phyloP scores from a whole-genome alignment of 1,140 invertebrate genomes.

The Globodera rostochiensis region DNA sequence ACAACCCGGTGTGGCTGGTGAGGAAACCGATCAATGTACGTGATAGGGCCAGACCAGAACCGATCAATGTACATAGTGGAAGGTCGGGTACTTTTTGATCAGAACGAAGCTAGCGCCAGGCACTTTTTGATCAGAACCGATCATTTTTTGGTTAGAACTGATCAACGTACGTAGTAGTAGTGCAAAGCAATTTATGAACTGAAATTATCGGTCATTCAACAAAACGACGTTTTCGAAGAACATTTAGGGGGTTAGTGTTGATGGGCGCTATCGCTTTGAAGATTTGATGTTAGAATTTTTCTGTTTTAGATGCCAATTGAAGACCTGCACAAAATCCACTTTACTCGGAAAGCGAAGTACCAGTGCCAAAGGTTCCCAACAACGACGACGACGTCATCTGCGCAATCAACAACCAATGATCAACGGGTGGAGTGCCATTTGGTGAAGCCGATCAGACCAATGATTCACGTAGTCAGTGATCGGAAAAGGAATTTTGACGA shows the following conservation, averaged over 20 bases:
- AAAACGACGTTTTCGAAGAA: too few relatives aligned
- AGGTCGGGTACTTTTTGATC: too few relatives aligned
- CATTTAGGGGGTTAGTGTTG: too few relatives aligned
- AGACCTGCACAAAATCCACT: slow-evolving; percentile 29
- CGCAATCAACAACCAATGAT: background rate
- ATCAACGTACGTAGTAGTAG: too few relatives aligned
- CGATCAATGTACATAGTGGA: too few relatives aligned
- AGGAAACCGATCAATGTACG: slow-evolving; percentile 32
- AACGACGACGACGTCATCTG: slow-evolving; percentile 3
- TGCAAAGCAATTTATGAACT: too few relatives aligned
- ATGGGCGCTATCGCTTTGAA: too few relatives aligned
- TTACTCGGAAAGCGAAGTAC: slow-evolving; percentile 36
- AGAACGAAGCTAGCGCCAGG: too few relatives aligned
- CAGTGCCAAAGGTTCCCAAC: slow-evolving; percentile 1
- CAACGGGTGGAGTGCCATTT: slow-evolving; percentile 29
- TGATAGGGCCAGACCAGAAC: too few relatives aligned
- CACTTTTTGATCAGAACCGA: too few relatives aligned
- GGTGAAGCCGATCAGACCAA: slow-evolving; percentile 19
- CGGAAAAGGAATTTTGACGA: slow-evolving; percentile 22
- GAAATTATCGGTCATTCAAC: too few relatives aligned
- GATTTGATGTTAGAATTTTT: background rate
- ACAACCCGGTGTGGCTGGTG: slow-evolving; percentile 29
- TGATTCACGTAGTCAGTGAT: slow-evolving; percentile 34
- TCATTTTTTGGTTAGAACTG: too few relatives aligned
- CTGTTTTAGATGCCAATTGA: slow-evolving; percentile 40